Evolutionary conservation across 2,113 vertebrate genomes (phyloP), one percentile per base, ranked within the genome.

Genomic region (Phocoena phocoena): DNA sequence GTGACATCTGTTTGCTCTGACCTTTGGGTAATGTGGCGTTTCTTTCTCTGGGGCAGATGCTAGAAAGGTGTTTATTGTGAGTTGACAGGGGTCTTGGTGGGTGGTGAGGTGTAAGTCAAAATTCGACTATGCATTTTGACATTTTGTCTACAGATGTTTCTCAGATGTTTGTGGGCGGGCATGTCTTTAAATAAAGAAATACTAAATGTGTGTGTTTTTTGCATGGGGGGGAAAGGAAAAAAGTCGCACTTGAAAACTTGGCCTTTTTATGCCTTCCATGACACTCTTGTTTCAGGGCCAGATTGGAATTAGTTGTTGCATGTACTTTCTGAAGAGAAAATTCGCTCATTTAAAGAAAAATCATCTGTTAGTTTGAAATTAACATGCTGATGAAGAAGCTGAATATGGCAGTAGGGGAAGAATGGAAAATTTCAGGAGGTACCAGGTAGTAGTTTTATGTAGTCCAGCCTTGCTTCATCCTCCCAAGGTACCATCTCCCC

Each of bases 11-110:
- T 98, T 98, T 97, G 97, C 97, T 97, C 96, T 98, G 98, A 98
- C 98, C 98, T 98, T 96, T 96, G 95, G 97, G 96, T 97, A 98
- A 98, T 97, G 97, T 98, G 98, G 97, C 94, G 63, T 97, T 97
- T 98, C 98, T 98, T 98, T 98, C 96, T 98, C 96, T 98, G 96
- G 94, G 97, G 96, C 96, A 97, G 98, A 98, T 98, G 96, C 98
- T 97, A 96, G 97, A 96, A 97, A 98, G 98, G 98, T 98, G 98
- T 98, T 98, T 98, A 98, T 98, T 98, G 98, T 98, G 98, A 98
- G 98, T 97, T 98, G 98, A 98, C 98, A 98, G 97, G 96, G 98
- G 97, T 98, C 98, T 98, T 98, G 96, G 98, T 98, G 98, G 98
- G 98, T 98, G 98, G 97, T 98, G 97, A 98, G 98, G 97, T 98